Percentiles rank a stretch among this genome's conserved stretches.
These are phyloP conservation scores for Puffinus mauretanicus DNA, from an alignment of 2,113 vertebrate species.

Conservation along the genomic window DNA sequence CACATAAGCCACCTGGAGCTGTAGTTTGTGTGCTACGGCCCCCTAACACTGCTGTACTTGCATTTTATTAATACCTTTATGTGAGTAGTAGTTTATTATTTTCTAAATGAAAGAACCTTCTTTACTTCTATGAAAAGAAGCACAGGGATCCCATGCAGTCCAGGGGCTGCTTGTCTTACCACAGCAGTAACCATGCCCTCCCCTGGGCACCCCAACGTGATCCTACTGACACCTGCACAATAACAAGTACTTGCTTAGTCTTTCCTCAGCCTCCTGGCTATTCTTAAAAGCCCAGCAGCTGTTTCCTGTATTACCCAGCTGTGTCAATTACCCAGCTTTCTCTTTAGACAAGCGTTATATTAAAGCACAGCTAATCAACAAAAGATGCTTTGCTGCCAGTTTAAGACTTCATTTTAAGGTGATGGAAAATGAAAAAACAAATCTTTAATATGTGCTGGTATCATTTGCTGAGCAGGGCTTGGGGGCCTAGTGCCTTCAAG, in stretches of 20 bases:
- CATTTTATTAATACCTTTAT: neutral
- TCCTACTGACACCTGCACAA: rapidly evolving
- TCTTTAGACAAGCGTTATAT: neutral
- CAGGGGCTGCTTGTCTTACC: neutral
- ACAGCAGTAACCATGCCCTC: rapidly evolving
- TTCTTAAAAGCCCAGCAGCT: neutral
- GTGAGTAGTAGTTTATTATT: rapidly evolving
- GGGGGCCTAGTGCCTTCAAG: rapidly evolving
- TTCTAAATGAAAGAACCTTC: neutral
- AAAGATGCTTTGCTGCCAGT: neutral
- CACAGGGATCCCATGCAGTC: rapidly evolving
- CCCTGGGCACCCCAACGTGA: rapidly evolving
- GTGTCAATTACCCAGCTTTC: rapidly evolving
- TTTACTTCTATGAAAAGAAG: rapidly evolving
- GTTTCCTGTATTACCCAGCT: rapidly evolving
- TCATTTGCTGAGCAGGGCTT: neutral
- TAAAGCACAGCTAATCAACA: neutral
- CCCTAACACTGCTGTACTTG: rapidly evolving
- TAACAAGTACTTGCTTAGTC: rapidly evolving
- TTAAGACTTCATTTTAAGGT: neutral
- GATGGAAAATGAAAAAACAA: neutral
- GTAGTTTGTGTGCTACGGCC: rapidly evolving
- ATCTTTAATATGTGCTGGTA: neutral
- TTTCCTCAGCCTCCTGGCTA: rapidly evolving
- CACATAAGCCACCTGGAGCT: rapidly evolving